Evolutionary conservation across 2,797 vertebrate genomes (phyloP).

Genomic region (Sparidentex hasta): DNA sequence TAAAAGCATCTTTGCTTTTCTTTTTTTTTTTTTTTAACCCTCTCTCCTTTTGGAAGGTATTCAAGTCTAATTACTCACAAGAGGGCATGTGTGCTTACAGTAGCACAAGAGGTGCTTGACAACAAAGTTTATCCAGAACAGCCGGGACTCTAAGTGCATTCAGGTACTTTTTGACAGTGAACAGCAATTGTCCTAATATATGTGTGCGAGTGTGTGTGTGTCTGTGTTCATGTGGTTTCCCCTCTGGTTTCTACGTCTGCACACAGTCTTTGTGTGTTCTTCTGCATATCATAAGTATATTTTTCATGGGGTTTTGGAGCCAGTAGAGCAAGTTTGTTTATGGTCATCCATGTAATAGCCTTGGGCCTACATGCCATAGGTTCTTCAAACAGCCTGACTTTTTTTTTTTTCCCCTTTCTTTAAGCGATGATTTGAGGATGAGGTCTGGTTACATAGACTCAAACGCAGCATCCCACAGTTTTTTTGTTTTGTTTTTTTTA

Average conservation of each 20-base stretch:
- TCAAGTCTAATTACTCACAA: constrained; percentile 82
- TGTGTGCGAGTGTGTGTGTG: constrained; percentile 4
- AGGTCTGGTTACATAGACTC: constrained; percentile 77
- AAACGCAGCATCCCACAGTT: constrained; percentile 84
- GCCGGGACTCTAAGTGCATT: constrained; percentile 44
- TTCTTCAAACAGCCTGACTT: constrained; percentile 61
- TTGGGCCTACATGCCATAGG: constrained; percentile 63
- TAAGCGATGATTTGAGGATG: constrained; percentile 21
- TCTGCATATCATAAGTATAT: constrained; percentile 19
- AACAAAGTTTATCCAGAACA: constrained; percentile 77
- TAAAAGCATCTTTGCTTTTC: constrained; percentile 68
- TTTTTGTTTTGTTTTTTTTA: no score
- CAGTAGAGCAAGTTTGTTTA: constrained; percentile 55
- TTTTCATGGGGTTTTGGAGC: constrained; percentile 40
- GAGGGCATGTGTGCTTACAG: constrained; percentile 77
- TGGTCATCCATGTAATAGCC: constrained; percentile 61
- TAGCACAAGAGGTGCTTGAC: constrained; percentile 80
- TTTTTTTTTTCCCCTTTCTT: constrained; percentile 34
- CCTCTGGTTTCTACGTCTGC: constrained; percentile 10
- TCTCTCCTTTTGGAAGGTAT: constrained; percentile 71
- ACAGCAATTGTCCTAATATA: constrained; percentile 34
- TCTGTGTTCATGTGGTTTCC: constrained; percentile 18
- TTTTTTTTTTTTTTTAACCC: background rate
- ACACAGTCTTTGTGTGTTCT: constrained; percentile 18
- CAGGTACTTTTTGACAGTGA: constrained; percentile 45